These are phyloP conservation scores for Brotogeris chrysoptera DNA, from an alignment of 2,797 vertebrate genomes.

Conservation along the genomic window DNA sequence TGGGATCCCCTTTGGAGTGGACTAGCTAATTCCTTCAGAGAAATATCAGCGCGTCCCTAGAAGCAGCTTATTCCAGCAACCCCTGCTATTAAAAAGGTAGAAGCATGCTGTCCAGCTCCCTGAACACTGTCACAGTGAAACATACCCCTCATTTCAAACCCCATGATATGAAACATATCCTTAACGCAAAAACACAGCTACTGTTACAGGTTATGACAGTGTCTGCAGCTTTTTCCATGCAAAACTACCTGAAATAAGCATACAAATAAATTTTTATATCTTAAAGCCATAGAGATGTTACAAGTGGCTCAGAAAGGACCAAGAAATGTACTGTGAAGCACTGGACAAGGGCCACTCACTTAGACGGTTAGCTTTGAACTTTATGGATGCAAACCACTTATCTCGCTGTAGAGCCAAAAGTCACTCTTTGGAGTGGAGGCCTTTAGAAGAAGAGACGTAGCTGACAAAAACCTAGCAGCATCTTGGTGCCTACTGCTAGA, in stretches of 20 bases:
- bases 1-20: background rate
- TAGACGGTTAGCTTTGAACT: background rate
- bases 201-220: background rate
- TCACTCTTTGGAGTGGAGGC: background rate
- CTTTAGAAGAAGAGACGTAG: background rate
- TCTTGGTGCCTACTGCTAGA: background rate
- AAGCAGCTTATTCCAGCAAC: background rate
- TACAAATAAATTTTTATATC: background rate
- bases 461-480: background rate
- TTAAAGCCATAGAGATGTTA: background rate
- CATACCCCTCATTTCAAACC: background rate
- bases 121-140: background rate
- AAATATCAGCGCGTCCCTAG: background rate
- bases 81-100: background rate
- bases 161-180: background rate
- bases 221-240: background rate
- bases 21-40: background rate
- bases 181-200: background rate
- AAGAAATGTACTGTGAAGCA: background rate
- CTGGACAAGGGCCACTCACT: background rate
- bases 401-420: background rate
- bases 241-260: background rate
- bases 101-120: background rate
- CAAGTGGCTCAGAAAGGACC: background rate
- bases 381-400: background rate